phyloP scores from a whole-genome alignment of 2,888 invertebrate genomes.

The Dicyrtomina minuta region DNA sequence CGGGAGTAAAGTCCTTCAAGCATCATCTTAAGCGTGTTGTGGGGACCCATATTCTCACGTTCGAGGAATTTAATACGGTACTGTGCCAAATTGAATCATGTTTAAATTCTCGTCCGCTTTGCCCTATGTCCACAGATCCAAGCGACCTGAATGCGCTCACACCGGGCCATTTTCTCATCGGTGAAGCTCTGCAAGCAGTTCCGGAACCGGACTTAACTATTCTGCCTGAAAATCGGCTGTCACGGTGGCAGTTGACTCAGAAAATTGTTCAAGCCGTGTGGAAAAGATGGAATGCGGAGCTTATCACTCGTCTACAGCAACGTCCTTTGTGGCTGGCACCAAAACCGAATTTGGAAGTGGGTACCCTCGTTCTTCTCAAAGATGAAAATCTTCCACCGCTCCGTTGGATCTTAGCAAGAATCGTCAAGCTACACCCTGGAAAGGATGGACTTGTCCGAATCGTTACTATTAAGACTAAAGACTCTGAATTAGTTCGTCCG shows the following conservation, averaged over 20 bases:
- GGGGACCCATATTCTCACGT: neutral
- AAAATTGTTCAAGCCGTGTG: constrained; percentile 50
- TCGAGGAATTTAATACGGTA: neutral
- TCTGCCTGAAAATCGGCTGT: neutral
- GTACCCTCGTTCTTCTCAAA: constrained; percentile 54
- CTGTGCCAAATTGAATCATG: neutral
- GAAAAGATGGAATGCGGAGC: constrained; percentile 51
- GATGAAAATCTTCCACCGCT: no score
- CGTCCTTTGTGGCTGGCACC: constrained; percentile 51
- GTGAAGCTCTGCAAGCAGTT: neutral
- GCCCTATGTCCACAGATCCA: neutral
- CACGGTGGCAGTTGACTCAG: constrained; percentile 44
- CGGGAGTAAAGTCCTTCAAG: no score
- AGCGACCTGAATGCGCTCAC: neutral
- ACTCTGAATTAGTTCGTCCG: neutral
- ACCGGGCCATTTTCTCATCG: neutral
- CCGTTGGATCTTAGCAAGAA: constrained; percentile 53
- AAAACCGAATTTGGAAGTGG: constrained; percentile 44
- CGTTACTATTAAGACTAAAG: constrained; percentile 46
- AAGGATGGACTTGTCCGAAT: no score
- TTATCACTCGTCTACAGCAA: constrained; percentile 53
- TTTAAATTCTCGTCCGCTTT: constrained; percentile 4
- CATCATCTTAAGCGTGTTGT: neutral
- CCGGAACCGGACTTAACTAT: neutral
- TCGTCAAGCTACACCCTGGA: constrained; percentile 53